Percentiles rank a stretch among this genome's conserved stretches.
Evolutionary conservation across 2,113 vertebrate genomes (phyloP).

Genomic region (Oostethus manadensis): DNA sequence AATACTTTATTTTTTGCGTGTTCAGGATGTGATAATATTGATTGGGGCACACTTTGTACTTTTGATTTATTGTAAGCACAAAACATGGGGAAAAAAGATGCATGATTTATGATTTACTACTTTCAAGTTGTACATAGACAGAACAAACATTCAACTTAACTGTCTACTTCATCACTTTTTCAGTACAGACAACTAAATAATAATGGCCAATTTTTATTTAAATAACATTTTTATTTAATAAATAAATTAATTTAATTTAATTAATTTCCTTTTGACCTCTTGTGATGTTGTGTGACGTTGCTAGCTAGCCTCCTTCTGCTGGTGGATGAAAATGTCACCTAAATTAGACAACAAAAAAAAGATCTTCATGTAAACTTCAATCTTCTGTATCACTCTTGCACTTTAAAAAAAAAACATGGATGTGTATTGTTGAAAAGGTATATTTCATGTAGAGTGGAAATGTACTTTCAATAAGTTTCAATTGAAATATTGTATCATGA

Average conservation of each 20-base stretch:
- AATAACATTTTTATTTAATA: neutral
- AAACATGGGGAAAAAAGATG: conserved; percentile 21
- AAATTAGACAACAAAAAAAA: conserved; percentile 17
- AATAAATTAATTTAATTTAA: neutral
- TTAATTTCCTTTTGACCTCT: conserved; percentile 33
- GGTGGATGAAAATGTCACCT: conserved; percentile 14
- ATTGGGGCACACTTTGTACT: conserved; percentile 29
- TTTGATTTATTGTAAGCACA: conserved; percentile 35
- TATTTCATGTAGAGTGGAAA: conserved; percentile 37
- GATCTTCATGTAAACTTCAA: conserved; percentile 12
- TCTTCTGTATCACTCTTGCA: conserved; percentile 54
- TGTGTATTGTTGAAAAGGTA: conserved; percentile 28
- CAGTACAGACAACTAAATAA: conserved; percentile 20
- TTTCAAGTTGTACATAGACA: conserved; percentile 33
- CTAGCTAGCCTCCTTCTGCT: conserved; percentile 18
- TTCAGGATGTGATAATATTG: conserved; percentile 15
- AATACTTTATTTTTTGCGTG: conserved; percentile 24
- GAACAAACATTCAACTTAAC: conserved; percentile 14
- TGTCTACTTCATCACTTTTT: conserved; percentile 2
- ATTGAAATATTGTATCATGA: conserved; percentile 4
- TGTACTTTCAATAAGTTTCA: conserved; percentile 15
- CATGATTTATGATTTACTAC: conserved; percentile 58
- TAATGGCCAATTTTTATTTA: neutral
- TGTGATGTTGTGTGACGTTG: conserved; percentile 53
- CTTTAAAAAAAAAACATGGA: conserved; percentile 53